Percentiles rank a stretch among this genome's conserved stretches.
phyloP scores from a whole-genome alignment of 2,113 vertebrate genomes.

The Gavia stellata region DNA sequence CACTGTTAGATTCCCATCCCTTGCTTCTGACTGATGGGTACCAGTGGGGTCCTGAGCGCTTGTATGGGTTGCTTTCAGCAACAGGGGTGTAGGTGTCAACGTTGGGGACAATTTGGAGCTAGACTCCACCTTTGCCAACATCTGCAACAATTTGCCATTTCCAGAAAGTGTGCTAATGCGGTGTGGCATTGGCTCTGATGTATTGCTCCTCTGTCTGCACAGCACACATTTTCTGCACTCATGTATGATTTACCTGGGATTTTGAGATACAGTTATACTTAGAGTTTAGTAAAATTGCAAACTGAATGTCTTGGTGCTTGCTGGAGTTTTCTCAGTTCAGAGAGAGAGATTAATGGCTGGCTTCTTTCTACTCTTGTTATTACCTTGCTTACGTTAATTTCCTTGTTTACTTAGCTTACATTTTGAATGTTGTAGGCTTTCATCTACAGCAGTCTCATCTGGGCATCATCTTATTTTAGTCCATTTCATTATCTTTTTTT shows the following conservation, averaged over 20 bases:
- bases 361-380: neutral
- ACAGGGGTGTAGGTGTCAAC: neutral
- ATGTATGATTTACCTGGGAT: neutral
- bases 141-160: neutral
- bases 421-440: neutral
- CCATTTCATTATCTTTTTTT: neutral
- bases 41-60: neutral
- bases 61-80: neutral
- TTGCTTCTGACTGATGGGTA: neutral
- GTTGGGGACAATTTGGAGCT: neutral
- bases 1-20: neutral
- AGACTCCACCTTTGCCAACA: neutral
- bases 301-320: neutral
- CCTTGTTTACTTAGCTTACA: neutral
- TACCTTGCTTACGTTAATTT: neutral
- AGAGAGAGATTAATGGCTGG: neutral
- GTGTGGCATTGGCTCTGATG: accelerated
- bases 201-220: neutral
- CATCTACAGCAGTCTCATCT: neutral
- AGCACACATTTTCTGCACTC: neutral
- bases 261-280: neutral
- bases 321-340: neutral
- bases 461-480: neutral
- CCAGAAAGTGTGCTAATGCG: neutral
- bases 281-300: neutral